A percentile compares a stretch with the other conserved stretches of the same genome.
Conservation (phyloP, 2,113 vertebrate genomes). For the Pheucticus melanocephalus region DNA sequence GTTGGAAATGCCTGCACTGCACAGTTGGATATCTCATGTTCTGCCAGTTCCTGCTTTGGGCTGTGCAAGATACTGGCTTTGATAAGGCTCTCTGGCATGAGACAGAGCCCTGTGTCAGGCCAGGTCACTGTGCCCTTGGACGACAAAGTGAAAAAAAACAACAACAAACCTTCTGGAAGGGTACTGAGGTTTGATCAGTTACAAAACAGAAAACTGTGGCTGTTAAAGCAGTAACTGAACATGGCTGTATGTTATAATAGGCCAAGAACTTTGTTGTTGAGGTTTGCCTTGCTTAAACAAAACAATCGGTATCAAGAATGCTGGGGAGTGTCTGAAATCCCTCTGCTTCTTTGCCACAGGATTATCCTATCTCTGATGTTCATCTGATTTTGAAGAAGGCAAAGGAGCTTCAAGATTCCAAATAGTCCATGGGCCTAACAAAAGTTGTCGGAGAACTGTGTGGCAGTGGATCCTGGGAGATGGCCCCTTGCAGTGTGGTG, state of each 20-base stretch:
- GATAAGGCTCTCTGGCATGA: not conserved
- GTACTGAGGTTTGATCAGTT: not conserved
- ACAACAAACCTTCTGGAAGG: not conserved
- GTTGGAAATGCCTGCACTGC: not conserved
- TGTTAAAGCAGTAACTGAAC: not conserved
- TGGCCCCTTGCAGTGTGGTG: not conserved
- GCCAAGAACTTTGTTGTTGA: not conserved
- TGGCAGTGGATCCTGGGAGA: not conserved
- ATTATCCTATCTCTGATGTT: conserved; percentile 96
- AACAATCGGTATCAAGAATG: not conserved
- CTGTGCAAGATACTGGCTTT: not conserved
- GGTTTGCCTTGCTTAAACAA: not conserved
- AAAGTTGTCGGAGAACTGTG: not conserved
- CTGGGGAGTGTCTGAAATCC: not conserved
- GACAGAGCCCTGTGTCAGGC: not conserved
- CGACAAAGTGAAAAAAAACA: not conserved
- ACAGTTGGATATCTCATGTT: not conserved
- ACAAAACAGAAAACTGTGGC: not conserved
- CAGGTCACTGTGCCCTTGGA: not conserved
- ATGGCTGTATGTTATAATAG: not conserved
- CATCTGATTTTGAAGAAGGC: conserved; percentile 92
- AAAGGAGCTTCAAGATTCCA: conserved; percentile 91
- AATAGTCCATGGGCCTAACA: conserved; percentile 67
- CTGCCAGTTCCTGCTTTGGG: conserved; percentile 1
- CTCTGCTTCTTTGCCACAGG: conserved; percentile 69